A percentile compares a stretch with the other conserved stretches of the same genome.
Evolutionary conservation across 2,113 vertebrate species (phyloP).

Genomic region (Dendropsophus ebraccatus): DNA sequence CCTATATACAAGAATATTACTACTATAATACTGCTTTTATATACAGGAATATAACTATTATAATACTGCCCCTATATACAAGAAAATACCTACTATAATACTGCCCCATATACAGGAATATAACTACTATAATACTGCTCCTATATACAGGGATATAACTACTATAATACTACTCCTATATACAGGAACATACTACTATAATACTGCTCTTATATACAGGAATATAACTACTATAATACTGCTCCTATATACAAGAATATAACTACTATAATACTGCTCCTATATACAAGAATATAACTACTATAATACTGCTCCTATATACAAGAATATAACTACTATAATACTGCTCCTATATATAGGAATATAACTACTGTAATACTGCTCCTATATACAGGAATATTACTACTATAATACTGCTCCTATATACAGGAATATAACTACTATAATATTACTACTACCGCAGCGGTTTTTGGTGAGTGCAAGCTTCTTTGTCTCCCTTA

Average conservation of each 20-base stretch:
- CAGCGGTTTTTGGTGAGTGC: too few relatives aligned
- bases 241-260: too few relatives aligned
- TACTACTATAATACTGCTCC: neutral
- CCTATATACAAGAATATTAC: conserved; percentile 9
- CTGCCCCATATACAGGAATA: neutral
- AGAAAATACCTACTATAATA: neutral
- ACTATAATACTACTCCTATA: neutral
- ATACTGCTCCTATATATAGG: too few relatives aligned
- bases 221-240: too few relatives aligned
- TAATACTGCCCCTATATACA: neutral
- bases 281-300: neutral
- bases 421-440: conserved; percentile 11
- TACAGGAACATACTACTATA: neutral
- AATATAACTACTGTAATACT: too few relatives aligned
- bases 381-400: too few relatives aligned
- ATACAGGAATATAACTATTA: conserved; percentile 11
- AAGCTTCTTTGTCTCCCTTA: too few relatives aligned
- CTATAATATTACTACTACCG: neutral
- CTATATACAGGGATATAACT: neutral
- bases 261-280: too few relatives aligned
- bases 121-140: neutral
- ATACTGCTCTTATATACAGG: neutral
- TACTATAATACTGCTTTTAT: neutral
- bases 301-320: too few relatives aligned
- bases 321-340: too few relatives aligned